Conservation (phyloP, 2,888 invertebrate species). For the Antitype chi region DNA sequence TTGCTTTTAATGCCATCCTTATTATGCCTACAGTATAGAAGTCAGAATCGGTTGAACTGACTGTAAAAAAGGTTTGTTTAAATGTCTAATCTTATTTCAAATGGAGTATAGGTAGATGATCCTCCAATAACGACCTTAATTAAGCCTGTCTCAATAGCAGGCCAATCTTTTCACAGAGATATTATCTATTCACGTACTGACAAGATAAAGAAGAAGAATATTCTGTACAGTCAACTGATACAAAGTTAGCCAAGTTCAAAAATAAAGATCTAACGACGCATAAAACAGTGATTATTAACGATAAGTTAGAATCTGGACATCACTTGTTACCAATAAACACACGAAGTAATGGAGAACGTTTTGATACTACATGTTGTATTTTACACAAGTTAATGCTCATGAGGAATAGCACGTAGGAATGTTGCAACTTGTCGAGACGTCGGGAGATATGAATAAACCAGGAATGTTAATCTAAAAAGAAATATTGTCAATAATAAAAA, state of each 20-base stretch:
- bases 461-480: not conserved
- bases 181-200: not conserved
- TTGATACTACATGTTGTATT: not conserved
- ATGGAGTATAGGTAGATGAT: no score
- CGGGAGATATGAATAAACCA: conserved; percentile 11
- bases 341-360: conserved; percentile 28
- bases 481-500: not conserved
- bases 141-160: not conserved
- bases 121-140: not conserved
- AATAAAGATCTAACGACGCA: not conserved
- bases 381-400: conserved; percentile 10
- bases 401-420: not conserved
- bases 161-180: not conserved
- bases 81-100: no score
- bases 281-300: conserved; percentile 3
- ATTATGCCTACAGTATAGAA: no score
- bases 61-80: no score
- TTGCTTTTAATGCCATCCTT: no score
- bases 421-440: conserved; percentile 1
- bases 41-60: no score
- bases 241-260: conserved; percentile 16
- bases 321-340: conserved; percentile 29
- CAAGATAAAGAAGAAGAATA: not conserved
- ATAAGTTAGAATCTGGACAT: conserved; percentile 20
- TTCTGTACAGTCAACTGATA: not conserved